phyloP scores from a whole-genome alignment of 2,888 invertebrate genomes.

The Trichacis sp. region DNA sequence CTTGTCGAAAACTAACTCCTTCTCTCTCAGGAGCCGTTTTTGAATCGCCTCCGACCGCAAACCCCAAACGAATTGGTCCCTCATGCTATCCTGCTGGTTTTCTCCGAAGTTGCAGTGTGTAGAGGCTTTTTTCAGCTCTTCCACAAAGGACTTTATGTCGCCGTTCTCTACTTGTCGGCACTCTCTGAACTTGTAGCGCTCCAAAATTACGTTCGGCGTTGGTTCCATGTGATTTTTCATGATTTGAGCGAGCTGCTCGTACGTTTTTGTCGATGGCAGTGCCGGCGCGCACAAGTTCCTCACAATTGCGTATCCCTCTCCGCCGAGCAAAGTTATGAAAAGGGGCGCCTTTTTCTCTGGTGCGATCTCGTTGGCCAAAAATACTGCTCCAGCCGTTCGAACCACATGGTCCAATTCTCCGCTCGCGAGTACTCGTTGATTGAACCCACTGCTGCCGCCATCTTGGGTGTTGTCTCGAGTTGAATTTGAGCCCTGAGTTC shows the following conservation, averaged over 20 bases:
- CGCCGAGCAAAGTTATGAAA: conserved; percentile 24
- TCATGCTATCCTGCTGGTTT: not conserved
- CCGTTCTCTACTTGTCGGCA: conserved; percentile 27
- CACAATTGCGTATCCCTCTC: conserved; percentile 24
- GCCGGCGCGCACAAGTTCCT: conserved; percentile 32
- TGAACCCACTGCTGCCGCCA: conserved; percentile 12
- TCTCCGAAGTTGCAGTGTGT: conserved; percentile 11
- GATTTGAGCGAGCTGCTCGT: conserved; percentile 17
- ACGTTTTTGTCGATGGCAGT: conserved; percentile 22
- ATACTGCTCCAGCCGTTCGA: conserved; percentile 30
- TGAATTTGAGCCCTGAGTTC: too few species aligned
- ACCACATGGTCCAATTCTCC: conserved; percentile 26
- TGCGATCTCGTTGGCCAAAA: conserved; percentile 22
- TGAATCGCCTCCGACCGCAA: conserved; percentile 7
- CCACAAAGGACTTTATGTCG: conserved; percentile 25
- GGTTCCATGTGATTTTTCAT: conserved; percentile 37
- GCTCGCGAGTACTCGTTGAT: conserved; percentile 16
- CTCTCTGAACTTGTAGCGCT: conserved; percentile 34
- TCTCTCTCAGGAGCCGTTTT: conserved; percentile 5
- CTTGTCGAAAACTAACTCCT: conserved; percentile 10
- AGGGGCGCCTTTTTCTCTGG: conserved; percentile 17
- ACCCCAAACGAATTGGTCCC: conserved; percentile 19
- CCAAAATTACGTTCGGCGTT: conserved; percentile 27
- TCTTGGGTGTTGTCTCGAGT: too few species aligned
- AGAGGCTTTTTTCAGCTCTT: conserved; percentile 7